phyloP scores from a whole-genome alignment of 2,888 invertebrate species.

The Lasius fuliginosus region DNA sequence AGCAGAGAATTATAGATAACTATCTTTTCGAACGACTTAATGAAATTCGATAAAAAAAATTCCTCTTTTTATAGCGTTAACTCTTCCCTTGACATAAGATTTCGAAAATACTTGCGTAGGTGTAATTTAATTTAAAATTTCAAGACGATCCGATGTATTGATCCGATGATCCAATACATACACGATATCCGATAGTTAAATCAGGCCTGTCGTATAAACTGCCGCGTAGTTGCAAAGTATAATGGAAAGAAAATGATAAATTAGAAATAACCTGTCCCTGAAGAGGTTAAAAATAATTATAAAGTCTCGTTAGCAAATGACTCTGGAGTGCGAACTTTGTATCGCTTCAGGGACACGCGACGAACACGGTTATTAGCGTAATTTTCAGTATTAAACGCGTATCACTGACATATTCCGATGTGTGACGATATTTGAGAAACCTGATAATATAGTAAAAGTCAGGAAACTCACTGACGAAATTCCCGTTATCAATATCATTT shows the following conservation, averaged over 20 bases:
- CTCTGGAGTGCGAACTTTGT: conserved; percentile 38
- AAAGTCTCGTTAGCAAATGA: conserved; percentile 41
- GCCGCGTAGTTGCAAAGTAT: not conserved
- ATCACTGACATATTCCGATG: not conserved
- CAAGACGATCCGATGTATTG: not conserved
- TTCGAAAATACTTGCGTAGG: not conserved
- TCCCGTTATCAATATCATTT: not conserved
- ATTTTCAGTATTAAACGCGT: not conserved
- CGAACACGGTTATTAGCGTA: conserved; percentile 19
- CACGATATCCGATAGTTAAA: conserved; percentile 27
- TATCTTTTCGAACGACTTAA: not conserved
- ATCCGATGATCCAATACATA: not conserved
- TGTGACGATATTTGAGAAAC: not conserved
- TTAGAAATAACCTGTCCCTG: conserved; percentile 51
- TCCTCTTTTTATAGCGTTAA: not conserved
- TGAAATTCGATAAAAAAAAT: not conserved
- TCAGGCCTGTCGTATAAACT: not conserved
- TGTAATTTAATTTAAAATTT: not conserved
- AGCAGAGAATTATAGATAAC: not conserved
- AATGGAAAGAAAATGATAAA: conserved; percentile 39
- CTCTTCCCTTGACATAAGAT: not conserved
- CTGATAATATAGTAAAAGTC: not conserved
- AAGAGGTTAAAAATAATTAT: conserved; percentile 50
- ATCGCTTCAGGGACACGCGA: conserved; percentile 31
- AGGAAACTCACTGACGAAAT: not conserved